A percentile compares a stretch with the other conserved stretches of the same genome.
Evolutionary conservation across 1,140 invertebrate species (phyloP).

Genomic region (Euura lappo): DNA sequence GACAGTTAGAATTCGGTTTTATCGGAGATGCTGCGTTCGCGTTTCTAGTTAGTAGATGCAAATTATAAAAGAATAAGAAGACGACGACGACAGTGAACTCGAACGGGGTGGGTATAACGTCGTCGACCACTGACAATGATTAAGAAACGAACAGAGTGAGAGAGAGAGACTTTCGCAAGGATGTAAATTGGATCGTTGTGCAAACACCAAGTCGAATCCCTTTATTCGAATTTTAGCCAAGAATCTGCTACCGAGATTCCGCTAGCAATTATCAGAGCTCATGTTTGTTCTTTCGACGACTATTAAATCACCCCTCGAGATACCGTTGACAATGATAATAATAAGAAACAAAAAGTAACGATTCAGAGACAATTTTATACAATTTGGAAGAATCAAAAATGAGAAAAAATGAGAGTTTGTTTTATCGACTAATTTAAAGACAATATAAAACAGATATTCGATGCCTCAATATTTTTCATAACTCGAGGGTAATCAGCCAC

Average conservation of each 20-base stretch:
- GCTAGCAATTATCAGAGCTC: neutral
- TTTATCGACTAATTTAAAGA: no score
- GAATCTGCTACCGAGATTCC: neutral
- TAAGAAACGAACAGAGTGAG: neutral
- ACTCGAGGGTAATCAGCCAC: no score
- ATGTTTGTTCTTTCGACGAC: no score
- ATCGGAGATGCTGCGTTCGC: neutral
- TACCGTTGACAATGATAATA: no score
- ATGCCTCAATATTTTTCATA: no score
- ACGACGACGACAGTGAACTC: neutral
- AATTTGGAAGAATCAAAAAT: no score
- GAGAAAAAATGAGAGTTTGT: no score
- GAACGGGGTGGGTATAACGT: neutral
- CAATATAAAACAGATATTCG: no score
- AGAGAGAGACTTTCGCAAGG: neutral
- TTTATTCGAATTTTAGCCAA: no score
- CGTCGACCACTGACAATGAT: slow-evolving; percentile 1
- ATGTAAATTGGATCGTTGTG: neutral
- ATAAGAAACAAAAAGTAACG: no score
- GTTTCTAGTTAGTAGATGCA: slow-evolving; percentile 3
- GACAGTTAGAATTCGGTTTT: neutral
- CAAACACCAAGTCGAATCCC: neutral
- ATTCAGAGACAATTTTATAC: no score
- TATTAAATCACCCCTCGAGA: no score
- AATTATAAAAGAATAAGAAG: slow-evolving; percentile 2